Evolutionary conservation across 2,797 vertebrate genomes (phyloP).

Genomic region (Siniperca obscura): DNA sequence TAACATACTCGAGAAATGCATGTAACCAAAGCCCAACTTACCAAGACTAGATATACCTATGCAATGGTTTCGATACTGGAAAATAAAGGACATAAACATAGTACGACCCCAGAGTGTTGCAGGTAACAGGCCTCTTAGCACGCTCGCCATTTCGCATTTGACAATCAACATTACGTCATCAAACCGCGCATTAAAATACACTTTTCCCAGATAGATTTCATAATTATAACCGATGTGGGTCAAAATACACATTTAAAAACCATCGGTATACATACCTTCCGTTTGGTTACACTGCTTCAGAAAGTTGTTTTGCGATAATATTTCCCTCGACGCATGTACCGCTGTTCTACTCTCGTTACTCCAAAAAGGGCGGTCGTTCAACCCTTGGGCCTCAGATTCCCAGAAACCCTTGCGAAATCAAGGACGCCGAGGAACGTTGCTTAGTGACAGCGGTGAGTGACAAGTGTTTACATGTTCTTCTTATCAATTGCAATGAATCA

Average conservation of each 20-base stretch:
- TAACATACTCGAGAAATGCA: not conserved
- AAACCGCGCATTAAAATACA: slow-evolving; percentile 95
- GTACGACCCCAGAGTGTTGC: slow-evolving; percentile 5
- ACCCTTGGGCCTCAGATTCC: slow-evolving; percentile 84
- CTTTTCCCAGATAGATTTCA: slow-evolving; percentile 80
- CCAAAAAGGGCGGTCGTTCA: slow-evolving; percentile 86
- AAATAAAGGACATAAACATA: not conserved
- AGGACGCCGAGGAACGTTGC: slow-evolving; percentile 75
- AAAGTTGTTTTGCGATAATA: slow-evolving; percentile 70
- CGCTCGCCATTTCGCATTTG: slow-evolving; percentile 85
- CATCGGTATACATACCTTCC: slow-evolving; percentile 72
- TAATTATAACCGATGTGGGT: slow-evolving; percentile 26
- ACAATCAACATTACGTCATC: slow-evolving; percentile 93
- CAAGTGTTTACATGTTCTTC: not conserved
- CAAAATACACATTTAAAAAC: slow-evolving; percentile 23
- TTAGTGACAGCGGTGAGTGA: slow-evolving; percentile 58
- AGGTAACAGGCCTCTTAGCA: slow-evolving; percentile 77
- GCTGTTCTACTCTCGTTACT: slow-evolving; percentile 79
- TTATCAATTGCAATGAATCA: not conserved
- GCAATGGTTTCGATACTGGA: not conserved
- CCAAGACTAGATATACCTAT: not conserved
- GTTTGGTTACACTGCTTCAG: slow-evolving; percentile 52
- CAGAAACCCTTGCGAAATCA: slow-evolving; percentile 79
- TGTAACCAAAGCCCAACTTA: slow-evolving; percentile 10
- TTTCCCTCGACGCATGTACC: slow-evolving; percentile 73